phyloP scores from a whole-genome alignment of 2,888 invertebrate genomes.

The Cosmorhoe ocellata region DNA sequence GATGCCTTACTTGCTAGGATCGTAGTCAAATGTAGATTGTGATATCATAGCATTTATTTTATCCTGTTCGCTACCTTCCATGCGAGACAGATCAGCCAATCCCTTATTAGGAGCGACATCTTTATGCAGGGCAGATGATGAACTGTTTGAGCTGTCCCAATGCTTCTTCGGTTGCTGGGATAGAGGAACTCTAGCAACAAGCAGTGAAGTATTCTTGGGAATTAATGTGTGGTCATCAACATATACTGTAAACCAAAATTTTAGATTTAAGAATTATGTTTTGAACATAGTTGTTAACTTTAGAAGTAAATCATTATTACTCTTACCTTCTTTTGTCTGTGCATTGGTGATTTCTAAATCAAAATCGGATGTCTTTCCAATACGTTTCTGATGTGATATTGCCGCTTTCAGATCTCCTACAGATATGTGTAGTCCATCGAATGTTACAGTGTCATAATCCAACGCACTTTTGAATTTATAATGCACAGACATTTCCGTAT shows the following conservation, averaged over 20 bases:
- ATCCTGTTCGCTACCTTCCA: slow-evolving; percentile 97
- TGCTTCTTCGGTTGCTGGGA: slow-evolving; percentile 89
- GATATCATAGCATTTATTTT: slow-evolving; percentile 99
- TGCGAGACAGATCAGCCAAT: slow-evolving; percentile 91
- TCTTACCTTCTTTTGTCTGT: slow-evolving; percentile 96
- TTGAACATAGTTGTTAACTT: no score
- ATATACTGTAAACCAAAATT: slow-evolving; percentile 86
- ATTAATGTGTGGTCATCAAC: slow-evolving; percentile 94
- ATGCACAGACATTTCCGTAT: slow-evolving; percentile 93
- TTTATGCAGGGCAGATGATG: slow-evolving; percentile 68
- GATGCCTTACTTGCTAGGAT: slow-evolving; percentile 94
- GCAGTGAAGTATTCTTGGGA: slow-evolving; percentile 98
- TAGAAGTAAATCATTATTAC: neutral
- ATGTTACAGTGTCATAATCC: slow-evolving; percentile 97
- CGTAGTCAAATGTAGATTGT: slow-evolving; percentile 98
- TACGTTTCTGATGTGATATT: slow-evolving; percentile 96
- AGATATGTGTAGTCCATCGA: slow-evolving; percentile 98
- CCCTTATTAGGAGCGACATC: slow-evolving; percentile 83
- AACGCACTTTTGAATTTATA: slow-evolving; percentile 99
- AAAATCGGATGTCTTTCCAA: slow-evolving; percentile 96
- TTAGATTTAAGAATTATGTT: no score
- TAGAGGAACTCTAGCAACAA: slow-evolving; percentile 96
- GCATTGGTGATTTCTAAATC: slow-evolving; percentile 98
- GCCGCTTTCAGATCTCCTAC: slow-evolving; percentile 97
- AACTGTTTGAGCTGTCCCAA: slow-evolving; percentile 84